Base-by-base conservation (phyloP, 2,888 invertebrate genomes). In the Mantis religiosa region DNA sequence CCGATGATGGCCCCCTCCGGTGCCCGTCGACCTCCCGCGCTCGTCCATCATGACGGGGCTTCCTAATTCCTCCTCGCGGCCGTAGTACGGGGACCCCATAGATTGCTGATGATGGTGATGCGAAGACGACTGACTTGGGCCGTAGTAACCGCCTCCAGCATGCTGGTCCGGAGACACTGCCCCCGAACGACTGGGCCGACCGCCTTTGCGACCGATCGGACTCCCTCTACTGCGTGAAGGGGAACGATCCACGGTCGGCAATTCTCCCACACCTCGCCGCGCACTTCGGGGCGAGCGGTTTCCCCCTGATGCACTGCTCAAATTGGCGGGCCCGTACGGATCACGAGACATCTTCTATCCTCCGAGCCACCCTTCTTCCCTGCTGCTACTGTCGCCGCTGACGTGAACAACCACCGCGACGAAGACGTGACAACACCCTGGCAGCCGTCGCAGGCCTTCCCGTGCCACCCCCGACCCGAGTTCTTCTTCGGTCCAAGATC, bases 191-290 rank as follows among this genome's bases (percentile, higher is more conserved):
- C 94, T 94, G 91, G 93, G 94, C 87, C 94, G 93, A 89, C 91
- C 88, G 81, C 90, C 84, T 89, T 91, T 91, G 84, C 91, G 90
- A 28, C 91, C 91, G 28, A 91, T 90, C 82, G 91, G 91, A 87
- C 91, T 91, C 91, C 93, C 93, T 89, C 92, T 91, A 90, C 93
- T 90, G 93, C 97, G 95, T 92, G 97, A 97, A 93, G 97, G 97
- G 94, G 97, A 97, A 93, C 97, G 96, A 95, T 98, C 97, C 93
- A 97, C 97, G 93, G 97, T 97, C 93, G 97, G 97, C 94, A 97
- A 94, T 93, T 95, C 95, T 89, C 94, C 94, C 88, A 86, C 54
- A 71, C 89, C 92, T 95, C 94, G 92, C 95, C 94, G 93, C 94
- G 95, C 92, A 94, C 94, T 93, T 94, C 94, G 92, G 93, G 94